Evolutionary conservation across 1,140 invertebrate species (phyloP).

Genomic region (Gerris buenoi): DNA sequence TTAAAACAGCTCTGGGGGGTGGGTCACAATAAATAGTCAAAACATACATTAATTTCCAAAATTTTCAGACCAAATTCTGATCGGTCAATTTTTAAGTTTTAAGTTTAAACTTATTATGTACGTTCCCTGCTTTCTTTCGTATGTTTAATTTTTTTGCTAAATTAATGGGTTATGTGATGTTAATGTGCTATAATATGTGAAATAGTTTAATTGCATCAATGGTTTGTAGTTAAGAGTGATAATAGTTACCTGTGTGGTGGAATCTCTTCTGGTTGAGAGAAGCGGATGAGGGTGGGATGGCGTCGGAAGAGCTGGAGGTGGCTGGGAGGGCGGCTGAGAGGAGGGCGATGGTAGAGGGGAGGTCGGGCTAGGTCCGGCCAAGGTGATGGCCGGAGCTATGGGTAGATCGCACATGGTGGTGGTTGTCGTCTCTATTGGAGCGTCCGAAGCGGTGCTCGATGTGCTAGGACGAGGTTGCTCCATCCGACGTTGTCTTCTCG

Average conservation of each 20-base stretch:
- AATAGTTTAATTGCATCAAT: no score
- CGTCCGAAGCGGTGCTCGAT: slow-evolving; percentile 56
- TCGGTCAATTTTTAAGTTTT: no score
- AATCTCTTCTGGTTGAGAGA: slow-evolving; percentile 52
- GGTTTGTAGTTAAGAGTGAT: no score
- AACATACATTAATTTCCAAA: no score
- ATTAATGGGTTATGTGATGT: no score
- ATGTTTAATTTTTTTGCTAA: no score
- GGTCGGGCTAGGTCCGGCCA: slow-evolving; percentile 56
- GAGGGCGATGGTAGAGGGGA: slow-evolving; percentile 22
- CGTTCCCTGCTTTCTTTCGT: no score
- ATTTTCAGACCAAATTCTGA: no score
- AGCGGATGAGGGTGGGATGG: slow-evolving; percentile 34
- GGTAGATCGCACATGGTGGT: slow-evolving; percentile 60
- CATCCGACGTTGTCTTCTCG: slow-evolving; percentile 39
- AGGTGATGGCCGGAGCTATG: slow-evolving; percentile 61
- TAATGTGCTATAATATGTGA: no score
- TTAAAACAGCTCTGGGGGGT: no score
- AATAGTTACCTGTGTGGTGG: slow-evolving; percentile 54
- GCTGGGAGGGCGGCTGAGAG: slow-evolving; percentile 25
- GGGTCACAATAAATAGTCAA: no score
- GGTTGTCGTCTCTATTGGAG: slow-evolving; percentile 32
- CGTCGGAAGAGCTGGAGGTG: slow-evolving; percentile 22
- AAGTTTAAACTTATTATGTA: no score
- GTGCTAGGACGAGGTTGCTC: slow-evolving; percentile 60